Evolutionary conservation across 2,113 vertebrate genomes (phyloP), one percentile per base, ranked within the genome.

Genomic region (Onychostruthus taczanowskii): DNA sequence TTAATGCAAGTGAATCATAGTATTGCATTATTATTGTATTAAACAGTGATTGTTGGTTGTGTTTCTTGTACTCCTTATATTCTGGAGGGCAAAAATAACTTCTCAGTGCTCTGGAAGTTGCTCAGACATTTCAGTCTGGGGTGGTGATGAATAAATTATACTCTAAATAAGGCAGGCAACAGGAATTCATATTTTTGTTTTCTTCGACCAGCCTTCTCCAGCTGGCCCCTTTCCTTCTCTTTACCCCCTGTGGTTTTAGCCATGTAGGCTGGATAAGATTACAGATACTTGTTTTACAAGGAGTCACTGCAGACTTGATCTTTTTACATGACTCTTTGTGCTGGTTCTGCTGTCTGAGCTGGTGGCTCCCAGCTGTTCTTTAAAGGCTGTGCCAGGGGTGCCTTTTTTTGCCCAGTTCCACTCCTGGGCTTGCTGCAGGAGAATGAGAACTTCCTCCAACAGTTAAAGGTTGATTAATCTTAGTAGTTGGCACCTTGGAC

Each of bases 1-100:
- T 86, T 73, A 62, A 74, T 93, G 64, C 59, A 84, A 75, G 59
- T 84, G 92, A 95, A 67, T 95, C 83, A 77, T 47, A 39, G 83
- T 62, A 66, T 91, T 92, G 55, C 72, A 58, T 53, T 82, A 41
- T 74, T 78, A 49, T 55, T 82, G 35, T 56, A 76, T 89, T 82
- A 93, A 95, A 41, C 18, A 69, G 13, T 58, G 49, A 56, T 76
- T 73, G 53, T 39, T 33, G 6, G 69, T 84, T 93, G 58, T 55
- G 61, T 52, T 90, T 87, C 64, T 86, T 80, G 59, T 6, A 28
- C 19, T 59, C 5, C 16, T 61, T 39, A 1, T 72, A 30, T 55
- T 87, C 56, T 67, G 13, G 33, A 87, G 20, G 41, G 31, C 31
- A n/a, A 33, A 46, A 82, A 52, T 58, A 43, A 33, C 56, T 33